Evolutionary conservation across 2,113 vertebrate genomes (phyloP).

Genomic region (Myrmecophaga tridactyla): DNA sequence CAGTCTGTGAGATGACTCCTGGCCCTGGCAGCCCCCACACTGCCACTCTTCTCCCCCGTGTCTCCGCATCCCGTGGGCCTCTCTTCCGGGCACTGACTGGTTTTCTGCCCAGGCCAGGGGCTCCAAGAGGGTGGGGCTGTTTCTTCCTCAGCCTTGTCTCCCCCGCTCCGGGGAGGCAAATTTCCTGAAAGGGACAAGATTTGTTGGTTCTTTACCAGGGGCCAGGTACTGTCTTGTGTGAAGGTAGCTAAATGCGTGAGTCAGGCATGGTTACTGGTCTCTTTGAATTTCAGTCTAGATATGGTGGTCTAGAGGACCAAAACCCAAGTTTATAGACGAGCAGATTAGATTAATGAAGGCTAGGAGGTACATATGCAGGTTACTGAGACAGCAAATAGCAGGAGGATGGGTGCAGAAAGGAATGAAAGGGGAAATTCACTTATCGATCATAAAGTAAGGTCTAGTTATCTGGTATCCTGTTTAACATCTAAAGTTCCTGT

Average conservation of each 20-base stretch:
- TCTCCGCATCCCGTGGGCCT: no score
- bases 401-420: background rate
- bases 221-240: background rate
- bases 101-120: background rate
- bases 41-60: no score
- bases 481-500: background rate
- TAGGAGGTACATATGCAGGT: background rate
- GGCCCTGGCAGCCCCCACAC: no score
- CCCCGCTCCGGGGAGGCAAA: background rate
- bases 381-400: background rate
- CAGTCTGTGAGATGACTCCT: no score
- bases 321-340: background rate
- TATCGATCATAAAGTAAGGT: background rate
- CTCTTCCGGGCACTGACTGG: background rate
- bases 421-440: background rate
- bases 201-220: background rate
- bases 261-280: background rate
- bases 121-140: background rate
- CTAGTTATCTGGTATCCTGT: background rate
- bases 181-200: background rate
- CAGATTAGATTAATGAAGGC: background rate
- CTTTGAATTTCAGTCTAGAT: background rate
- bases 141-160: background rate
- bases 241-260: background rate
- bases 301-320: no score